Percentiles rank a stretch among this genome's conserved stretches.
These are phyloP conservation scores for Calonectris borealis DNA, from an alignment of 2,113 vertebrate genomes.

Conservation along the genomic window DNA sequence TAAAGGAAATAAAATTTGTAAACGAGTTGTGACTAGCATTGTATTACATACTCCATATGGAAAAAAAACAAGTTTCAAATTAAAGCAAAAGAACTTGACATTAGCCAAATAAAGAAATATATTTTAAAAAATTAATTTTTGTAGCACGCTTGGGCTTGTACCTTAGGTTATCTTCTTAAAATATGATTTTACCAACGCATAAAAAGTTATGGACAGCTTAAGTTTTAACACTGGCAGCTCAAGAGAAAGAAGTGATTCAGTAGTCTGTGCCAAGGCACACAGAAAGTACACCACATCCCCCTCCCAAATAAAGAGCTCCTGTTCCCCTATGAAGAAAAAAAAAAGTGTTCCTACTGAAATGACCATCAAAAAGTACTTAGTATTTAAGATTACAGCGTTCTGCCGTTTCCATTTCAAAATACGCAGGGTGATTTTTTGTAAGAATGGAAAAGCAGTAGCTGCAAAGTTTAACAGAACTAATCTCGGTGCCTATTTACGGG, in stretches of 20 bases:
- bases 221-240: not conserved
- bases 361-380: not conserved
- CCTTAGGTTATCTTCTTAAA: not conserved
- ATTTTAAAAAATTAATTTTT: not conserved
- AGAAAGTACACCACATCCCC: not conserved
- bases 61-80: not conserved
- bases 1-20: not conserved
- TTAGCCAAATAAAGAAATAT: not conserved
- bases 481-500: not conserved
- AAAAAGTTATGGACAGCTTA: not conserved
- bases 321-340: not conserved
- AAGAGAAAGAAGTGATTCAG: not conserved
- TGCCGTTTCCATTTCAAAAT: not conserved
- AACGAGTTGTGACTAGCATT: not conserved
- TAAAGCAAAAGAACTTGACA: not conserved
- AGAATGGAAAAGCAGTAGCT: not conserved
- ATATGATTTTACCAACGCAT: not conserved
- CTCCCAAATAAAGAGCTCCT: not conserved
- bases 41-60: not conserved
- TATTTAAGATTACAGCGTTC: not conserved
- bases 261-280: not conserved
- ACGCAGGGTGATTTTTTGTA: not conserved
- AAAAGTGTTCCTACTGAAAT: not conserved
- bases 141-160: not conserved
- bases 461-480: not conserved